Conservation (phyloP, 2,113 vertebrate species). For the Ranitomeya imitator region DNA sequence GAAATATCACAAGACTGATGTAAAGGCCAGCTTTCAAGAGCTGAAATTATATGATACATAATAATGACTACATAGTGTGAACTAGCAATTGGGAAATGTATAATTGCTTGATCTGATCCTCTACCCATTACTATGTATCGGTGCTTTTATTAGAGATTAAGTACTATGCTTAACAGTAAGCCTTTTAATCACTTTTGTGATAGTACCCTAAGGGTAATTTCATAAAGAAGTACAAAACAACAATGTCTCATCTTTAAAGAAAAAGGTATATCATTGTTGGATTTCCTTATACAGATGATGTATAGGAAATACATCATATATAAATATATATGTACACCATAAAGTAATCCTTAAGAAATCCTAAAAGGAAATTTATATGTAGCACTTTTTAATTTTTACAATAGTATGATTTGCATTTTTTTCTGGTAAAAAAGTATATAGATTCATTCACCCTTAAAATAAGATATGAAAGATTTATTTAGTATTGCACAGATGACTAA, state of each 20-base stretch:
- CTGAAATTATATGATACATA: constrained; percentile 16
- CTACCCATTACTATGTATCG: constrained; percentile 21
- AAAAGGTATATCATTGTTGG: not conserved
- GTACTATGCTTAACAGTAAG: not conserved
- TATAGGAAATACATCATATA: too few relatives aligned
- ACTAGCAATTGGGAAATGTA: constrained; percentile 10
- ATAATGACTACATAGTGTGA: constrained; percentile 12
- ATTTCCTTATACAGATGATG: not conserved
- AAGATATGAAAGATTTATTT: too few relatives aligned
- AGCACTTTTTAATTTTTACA: too few relatives aligned
- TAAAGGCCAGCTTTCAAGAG: constrained; percentile 6
- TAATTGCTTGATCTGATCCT: constrained; percentile 4
- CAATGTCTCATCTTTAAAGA: not conserved
- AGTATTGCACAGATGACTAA: too few relatives aligned
- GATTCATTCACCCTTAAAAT: too few relatives aligned
- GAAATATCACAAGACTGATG: constrained; percentile 9
- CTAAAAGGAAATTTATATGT: too few relatives aligned
- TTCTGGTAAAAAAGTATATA: too few relatives aligned
- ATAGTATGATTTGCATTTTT: too few relatives aligned
- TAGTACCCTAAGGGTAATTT: not conserved
- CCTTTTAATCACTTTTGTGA: constrained; percentile 4
- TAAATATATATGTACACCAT: too few relatives aligned
- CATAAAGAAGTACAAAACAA: not conserved
- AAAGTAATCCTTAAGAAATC: too few relatives aligned
- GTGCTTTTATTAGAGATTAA: constrained; percentile 19